Base-by-base conservation (phyloP, 2,888 invertebrate genomes). In the Ophioninae sp. region DNA sequence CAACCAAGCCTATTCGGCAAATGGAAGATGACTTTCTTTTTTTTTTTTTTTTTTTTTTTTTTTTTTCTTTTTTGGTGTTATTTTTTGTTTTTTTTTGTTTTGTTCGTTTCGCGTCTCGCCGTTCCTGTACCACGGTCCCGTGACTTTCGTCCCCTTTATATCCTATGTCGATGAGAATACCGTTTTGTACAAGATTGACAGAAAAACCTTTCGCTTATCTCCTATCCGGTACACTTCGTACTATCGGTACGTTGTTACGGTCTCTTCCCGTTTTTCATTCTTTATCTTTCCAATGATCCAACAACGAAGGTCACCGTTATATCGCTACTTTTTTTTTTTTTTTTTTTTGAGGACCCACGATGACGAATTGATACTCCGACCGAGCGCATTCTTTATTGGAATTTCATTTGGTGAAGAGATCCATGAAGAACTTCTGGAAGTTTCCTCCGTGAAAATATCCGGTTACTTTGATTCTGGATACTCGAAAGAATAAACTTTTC, bases 131-230 rank as follows among this genome's bases (percentile, higher is more conserved):
- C 67, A 59, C 13, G 5, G 81, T 68, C 81, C 30, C 61, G 17
- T 21, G 39, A 77, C 44, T 59, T 13, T 65, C 61, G 37, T 17
- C 39, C 59, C 37, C n/a, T 75, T 17, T 20, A 68, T 68, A n/a
- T 7, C 68, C 7, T 7, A 39, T 37, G 7, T 37, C 62, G 68
- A 23, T 64, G 30, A 68, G 37, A 30, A 3, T 69, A 61, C 39
- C 21, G 61, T 73, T 65, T 65, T 56, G 39, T 69, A 62, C 57
- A 62, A 21, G 75, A 68, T 37, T 61, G 74, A 80, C n/a, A 64
- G 13, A 70, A 69, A 77, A 69, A 56, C 44, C 44, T 70, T 64
- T 62, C 30, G 75, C 64, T 75, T 81, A 64, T 75, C 64, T 76
- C 13, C 41, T 30, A 81, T 76, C 70, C 37, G 6, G 44, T 64